These are phyloP conservation scores for Vireo griseus DNA, from an alignment of 2,797 vertebrate species.

Conservation along the genomic window DNA sequence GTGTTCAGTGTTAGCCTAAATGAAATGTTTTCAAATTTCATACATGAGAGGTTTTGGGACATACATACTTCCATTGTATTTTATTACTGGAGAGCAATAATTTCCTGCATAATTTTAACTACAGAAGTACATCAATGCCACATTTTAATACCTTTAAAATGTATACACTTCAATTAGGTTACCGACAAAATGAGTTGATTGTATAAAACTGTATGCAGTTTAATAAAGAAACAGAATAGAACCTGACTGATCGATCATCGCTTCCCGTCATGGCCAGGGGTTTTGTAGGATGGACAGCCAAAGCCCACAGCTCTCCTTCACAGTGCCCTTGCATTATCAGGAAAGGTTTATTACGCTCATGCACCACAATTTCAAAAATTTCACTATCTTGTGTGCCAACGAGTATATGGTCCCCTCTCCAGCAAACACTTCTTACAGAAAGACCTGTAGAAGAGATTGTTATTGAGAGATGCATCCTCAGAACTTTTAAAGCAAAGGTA, in stretches of 20 bases:
- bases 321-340: slow-evolving; percentile 99
- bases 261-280: slow-evolving; percentile 97
- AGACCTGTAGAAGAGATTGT: slow-evolving; percentile 78
- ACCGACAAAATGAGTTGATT: not conserved
- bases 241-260: slow-evolving; percentile 97
- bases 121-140: not conserved
- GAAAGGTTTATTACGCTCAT: slow-evolving; percentile 97
- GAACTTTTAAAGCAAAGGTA: not conserved
- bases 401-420: slow-evolving; percentile 95
- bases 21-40: not conserved
- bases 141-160: not conserved
- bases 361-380: slow-evolving; percentile 98
- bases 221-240: not conserved
- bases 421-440: slow-evolving; percentile 97
- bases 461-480: not conserved
- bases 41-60: not conserved
- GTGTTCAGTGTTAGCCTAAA: not conserved
- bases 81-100: not conserved
- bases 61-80: not conserved
- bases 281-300: slow-evolving; percentile 95
- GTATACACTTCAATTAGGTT: not conserved
- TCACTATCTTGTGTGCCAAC: slow-evolving; percentile 98
- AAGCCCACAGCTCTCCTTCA: slow-evolving; percentile 97
- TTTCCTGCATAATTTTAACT: not conserved
- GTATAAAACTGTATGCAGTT: not conserved